Percentiles rank a stretch among this genome's conserved stretches.
Conservation (phyloP, 2,888 invertebrate genomes). For the Drosophila longiperda region DNA sequence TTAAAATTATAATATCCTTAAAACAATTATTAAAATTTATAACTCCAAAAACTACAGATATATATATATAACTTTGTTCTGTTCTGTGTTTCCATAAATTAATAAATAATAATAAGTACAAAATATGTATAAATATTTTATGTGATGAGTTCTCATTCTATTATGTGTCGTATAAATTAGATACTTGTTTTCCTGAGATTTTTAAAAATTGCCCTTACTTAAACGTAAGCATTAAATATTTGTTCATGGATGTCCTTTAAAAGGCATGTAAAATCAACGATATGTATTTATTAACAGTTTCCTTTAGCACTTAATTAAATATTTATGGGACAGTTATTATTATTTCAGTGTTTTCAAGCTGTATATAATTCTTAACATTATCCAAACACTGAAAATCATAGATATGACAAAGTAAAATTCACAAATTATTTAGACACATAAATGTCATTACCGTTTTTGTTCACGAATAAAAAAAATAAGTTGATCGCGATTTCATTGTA, state of each 20-base stretch:
- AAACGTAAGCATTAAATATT: not conserved
- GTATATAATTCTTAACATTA: not conserved
- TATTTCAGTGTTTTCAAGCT: not conserved
- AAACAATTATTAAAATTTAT: not conserved
- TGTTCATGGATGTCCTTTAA: not conserved
- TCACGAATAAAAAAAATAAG: not conserved
- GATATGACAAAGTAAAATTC: not conserved
- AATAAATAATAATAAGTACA: not conserved
- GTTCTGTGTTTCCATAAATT: not conserved
- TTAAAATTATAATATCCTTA: not conserved
- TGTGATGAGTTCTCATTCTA: not conserved
- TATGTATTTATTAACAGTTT: not conserved
- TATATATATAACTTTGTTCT: not conserved
- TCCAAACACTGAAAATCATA: not conserved
- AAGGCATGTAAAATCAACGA: not conserved
- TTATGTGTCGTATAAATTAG: too few species aligned
- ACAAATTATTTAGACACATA: not conserved
- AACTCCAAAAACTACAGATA: too few species aligned
- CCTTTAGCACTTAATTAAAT: not conserved
- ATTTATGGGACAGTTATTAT: too few species aligned
- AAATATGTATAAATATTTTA: not conserved
- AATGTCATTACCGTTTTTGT: not conserved
- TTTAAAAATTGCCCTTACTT: not conserved
- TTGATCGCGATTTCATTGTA: slow-evolving; percentile 6
- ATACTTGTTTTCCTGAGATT: not conserved